Conservation (phyloP, 2,888 invertebrate genomes). For the Andrena fulva region DNA sequence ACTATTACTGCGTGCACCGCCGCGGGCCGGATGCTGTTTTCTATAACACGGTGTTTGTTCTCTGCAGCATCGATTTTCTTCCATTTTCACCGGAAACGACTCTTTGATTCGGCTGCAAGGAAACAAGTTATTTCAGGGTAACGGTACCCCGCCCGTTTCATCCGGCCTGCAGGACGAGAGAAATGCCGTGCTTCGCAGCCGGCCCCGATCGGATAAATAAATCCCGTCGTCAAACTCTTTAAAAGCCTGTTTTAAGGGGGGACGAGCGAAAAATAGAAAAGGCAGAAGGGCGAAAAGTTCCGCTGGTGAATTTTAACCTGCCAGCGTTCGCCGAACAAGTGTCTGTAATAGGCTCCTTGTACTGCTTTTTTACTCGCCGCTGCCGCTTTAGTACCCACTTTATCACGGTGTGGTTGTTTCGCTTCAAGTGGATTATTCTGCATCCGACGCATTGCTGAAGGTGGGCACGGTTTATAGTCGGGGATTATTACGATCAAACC, state of each 20-base stretch:
- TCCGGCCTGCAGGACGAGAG: not conserved
- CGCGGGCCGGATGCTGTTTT: not conserved
- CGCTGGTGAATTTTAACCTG: conserved; percentile 43
- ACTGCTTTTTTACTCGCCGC: conserved; percentile 45
- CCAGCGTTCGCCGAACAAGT: conserved; percentile 58
- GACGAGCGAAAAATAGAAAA: not conserved
- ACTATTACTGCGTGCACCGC: conserved; percentile 14
- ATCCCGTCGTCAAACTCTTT: conserved; percentile 55
- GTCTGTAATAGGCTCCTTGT: conserved; percentile 67
- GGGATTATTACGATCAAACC: conserved; percentile 72
- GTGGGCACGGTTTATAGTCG: conserved; percentile 66
- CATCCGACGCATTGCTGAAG: conserved; percentile 68
- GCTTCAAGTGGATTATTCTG: conserved; percentile 73
- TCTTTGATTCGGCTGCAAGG: conserved; percentile 49
- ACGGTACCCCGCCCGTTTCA: conserved; percentile 36
- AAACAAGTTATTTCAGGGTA: conserved; percentile 53
- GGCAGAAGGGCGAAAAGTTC: conserved; percentile 13
- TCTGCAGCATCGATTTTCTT: conserved; percentile 7
- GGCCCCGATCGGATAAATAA: conserved; percentile 50
- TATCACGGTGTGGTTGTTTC: conserved; percentile 67
- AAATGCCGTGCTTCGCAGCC: not conserved
- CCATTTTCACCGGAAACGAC: conserved; percentile 33
- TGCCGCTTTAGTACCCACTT: conserved; percentile 66
- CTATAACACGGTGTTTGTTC: conserved; percentile 25
- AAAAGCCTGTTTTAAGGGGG: conserved; percentile 37